Percentiles rank a stretch among this genome's conserved stretches.
These are phyloP conservation scores for Ormia ochracea DNA, from an alignment of 2,888 invertebrate genomes.

Conservation along the genomic window DNA sequence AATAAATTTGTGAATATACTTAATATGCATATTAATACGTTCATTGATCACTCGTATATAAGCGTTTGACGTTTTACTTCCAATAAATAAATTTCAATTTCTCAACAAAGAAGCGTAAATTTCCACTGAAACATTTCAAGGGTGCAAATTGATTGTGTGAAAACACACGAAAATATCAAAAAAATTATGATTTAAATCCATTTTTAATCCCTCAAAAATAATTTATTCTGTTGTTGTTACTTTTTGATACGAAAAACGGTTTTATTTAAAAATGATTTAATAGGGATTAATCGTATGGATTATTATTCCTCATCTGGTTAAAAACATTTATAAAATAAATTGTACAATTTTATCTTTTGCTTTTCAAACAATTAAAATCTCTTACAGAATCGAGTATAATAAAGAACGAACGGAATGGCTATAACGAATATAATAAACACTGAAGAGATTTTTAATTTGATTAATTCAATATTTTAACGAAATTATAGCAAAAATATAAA, in stretches of 20 bases:
- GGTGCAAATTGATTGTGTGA: constrained; percentile 21
- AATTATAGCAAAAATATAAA: constrained; percentile 42
- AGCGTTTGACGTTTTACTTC: neutral
- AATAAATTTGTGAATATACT: neutral
- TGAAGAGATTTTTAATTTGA: constrained; percentile 16
- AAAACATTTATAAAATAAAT: constrained; percentile 20
- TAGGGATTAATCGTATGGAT: constrained; percentile 54
- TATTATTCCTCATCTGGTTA: constrained; percentile 15
- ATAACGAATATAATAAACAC: neutral
- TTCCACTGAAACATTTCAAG: constrained; percentile 31
- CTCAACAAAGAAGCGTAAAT: constrained; percentile 50
- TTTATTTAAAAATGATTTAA: constrained; percentile 50
- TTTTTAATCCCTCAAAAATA: constrained; percentile 56
- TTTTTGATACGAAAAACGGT: neutral
- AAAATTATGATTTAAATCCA: constrained; percentile 59
- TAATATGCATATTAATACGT: no score
- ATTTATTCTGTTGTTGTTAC: constrained; percentile 41
- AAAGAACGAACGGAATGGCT: neutral
- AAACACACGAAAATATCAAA: constrained; percentile 18
- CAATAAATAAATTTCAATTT: neutral
- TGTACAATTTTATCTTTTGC: neutral
- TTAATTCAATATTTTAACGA: constrained; percentile 43
- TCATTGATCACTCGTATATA: neutral
- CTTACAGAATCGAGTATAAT: neutral
- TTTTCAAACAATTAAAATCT: neutral